A percentile compares a stretch with the other conserved stretches of the same genome.
Conservation (phyloP, 2,797 vertebrate species). For the Melanogrammus aeglefinus region DNA sequence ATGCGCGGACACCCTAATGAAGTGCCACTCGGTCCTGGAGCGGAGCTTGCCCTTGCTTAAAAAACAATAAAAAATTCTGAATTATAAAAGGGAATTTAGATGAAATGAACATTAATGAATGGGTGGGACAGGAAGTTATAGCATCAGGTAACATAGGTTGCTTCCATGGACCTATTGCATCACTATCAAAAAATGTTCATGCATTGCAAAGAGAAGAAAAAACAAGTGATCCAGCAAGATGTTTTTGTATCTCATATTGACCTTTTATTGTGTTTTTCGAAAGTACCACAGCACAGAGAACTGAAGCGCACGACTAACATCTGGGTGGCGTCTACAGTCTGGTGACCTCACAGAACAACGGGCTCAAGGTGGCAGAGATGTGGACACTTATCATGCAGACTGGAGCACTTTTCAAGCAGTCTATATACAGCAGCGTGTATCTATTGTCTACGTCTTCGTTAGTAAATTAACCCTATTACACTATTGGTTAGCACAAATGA, state of each 20-base stretch:
- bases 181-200: not conserved
- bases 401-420: not conserved
- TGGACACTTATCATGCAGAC: conserved; percentile 14
- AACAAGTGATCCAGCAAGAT: not conserved
- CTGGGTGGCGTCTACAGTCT: conserved; percentile 43
- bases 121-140: not conserved
- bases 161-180: no score
- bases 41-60: no score
- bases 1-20: no score
- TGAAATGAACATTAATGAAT: not conserved
- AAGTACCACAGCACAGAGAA: conserved; percentile 62
- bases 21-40: no score
- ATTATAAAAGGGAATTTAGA: not conserved
- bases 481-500: conserved; percentile 39
- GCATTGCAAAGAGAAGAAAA: not conserved
- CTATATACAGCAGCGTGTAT: conserved; percentile 57
- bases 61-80: not conserved
- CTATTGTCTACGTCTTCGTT: conserved; percentile 49
- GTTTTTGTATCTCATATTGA: conserved; percentile 37
- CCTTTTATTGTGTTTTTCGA: conserved; percentile 63
- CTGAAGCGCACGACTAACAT: conserved; percentile 41
- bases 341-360: conserved; percentile 31
- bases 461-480: conserved; percentile 11
- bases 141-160: not conserved
- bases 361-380: conserved; percentile 20